Evolutionary conservation across 2,888 invertebrate genomes (phyloP).

Genomic region (Ophonus ardosiacus): DNA sequence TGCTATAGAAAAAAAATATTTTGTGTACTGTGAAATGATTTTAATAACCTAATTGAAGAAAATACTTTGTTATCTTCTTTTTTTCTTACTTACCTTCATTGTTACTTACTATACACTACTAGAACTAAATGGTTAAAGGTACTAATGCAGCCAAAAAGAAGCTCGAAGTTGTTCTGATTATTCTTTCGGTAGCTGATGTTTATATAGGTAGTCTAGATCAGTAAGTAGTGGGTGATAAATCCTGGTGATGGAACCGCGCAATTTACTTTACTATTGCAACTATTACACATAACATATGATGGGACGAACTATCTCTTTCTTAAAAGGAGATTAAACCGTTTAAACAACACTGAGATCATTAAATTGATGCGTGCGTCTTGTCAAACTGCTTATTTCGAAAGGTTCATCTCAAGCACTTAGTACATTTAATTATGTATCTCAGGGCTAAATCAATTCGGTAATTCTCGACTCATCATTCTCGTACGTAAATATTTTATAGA

Average conservation of each 20-base stretch:
- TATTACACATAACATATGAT: slow-evolving; percentile 52
- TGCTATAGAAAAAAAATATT: too few species aligned
- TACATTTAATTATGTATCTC: slow-evolving; percentile 23
- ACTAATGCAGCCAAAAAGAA: slow-evolving; percentile 45
- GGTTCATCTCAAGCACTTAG: slow-evolving; percentile 37
- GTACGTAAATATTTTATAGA: not conserved
- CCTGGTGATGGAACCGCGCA: slow-evolving; percentile 54
- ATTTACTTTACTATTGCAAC: slow-evolving; percentile 27
- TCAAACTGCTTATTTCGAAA: slow-evolving; percentile 47
- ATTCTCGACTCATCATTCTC: slow-evolving; percentile 21
- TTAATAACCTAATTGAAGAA: too few species aligned
- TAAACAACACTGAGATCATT: slow-evolving; percentile 35
- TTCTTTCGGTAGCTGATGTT: slow-evolving; percentile 50
- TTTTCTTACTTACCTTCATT: slow-evolving; percentile 37
- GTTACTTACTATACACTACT: not conserved
- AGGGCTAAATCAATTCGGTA: slow-evolving; percentile 46
- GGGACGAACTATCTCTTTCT: slow-evolving; percentile 54
- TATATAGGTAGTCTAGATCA: slow-evolving; percentile 59
- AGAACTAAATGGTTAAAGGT: not conserved
- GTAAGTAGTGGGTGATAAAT: slow-evolving; percentile 61
- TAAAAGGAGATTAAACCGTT: slow-evolving; percentile 52
- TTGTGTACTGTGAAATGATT: too few species aligned
- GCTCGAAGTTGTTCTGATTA: slow-evolving; percentile 53
- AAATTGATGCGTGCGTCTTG: slow-evolving; percentile 27
- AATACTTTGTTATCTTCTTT: too few species aligned